phyloP scores from a whole-genome alignment of 1,140 invertebrate species.

The Pectinophora gossypiella region DNA sequence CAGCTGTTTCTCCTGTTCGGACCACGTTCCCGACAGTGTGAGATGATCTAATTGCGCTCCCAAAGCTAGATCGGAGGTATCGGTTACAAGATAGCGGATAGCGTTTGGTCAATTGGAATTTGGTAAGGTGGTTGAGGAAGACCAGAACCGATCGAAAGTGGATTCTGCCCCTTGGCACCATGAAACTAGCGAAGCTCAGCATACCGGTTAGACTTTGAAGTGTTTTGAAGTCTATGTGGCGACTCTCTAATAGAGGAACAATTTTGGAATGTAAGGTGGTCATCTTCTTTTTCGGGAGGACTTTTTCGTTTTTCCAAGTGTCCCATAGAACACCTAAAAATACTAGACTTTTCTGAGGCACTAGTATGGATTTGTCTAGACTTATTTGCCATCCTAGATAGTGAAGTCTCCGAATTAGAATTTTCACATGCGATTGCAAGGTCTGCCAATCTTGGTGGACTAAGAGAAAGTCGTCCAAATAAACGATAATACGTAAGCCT shows the following conservation, averaged over 20 bases:
- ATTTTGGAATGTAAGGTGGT: too few species aligned
- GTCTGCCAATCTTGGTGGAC: neutral
- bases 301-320: too few species aligned
- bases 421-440: neutral
- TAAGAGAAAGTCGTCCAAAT: neutral
- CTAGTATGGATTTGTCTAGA: neutral
- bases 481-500: neutral
- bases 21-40: constrained; percentile 15
- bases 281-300: too few species aligned
- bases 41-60: constrained; percentile 22
- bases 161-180: neutral
- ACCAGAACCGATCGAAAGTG: neutral
- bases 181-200: neutral
- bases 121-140: neutral
- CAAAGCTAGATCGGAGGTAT: constrained; percentile 31
- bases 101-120: too few species aligned
- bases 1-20: constrained; percentile 15
- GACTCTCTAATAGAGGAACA: neutral
- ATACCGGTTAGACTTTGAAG: neutral
- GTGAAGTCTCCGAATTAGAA: neutral
- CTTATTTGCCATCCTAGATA: neutral
- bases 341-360: too few species aligned
- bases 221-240: neutral
- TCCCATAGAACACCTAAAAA: too few species aligned
- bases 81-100: constrained; percentile 28